A percentile compares a stretch with the other conserved stretches of the same genome.
Evolutionary conservation across 2,113 vertebrate species (phyloP).

Genomic region (Callopanchax toddi): DNA sequence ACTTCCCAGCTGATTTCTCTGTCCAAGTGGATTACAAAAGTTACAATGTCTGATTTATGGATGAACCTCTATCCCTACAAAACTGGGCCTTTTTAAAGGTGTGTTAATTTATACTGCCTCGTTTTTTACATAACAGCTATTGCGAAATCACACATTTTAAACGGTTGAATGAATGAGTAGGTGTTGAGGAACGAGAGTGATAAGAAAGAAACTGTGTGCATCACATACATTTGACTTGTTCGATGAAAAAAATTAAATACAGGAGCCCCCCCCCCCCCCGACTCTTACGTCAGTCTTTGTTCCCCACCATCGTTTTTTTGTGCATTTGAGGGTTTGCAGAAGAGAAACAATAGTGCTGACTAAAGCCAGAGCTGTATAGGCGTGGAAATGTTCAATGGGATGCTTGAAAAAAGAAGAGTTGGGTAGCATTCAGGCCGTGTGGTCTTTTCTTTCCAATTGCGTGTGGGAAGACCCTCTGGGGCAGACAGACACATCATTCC

Average conservation of each 20-base stretch:
- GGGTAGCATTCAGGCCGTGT: conserved; percentile 53
- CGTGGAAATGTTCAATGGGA: conserved; percentile 50
- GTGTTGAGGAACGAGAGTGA: too few species aligned
- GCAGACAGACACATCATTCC: conserved; percentile 64
- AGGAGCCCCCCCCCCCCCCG: conserved; percentile 16
- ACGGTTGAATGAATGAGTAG: too few species aligned
- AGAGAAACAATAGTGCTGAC: conserved; percentile 63
- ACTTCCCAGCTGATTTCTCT: conserved; percentile 41
- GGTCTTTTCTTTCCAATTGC: conserved; percentile 52
- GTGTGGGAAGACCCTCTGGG: conserved; percentile 71
- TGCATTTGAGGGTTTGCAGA: conserved; percentile 62
- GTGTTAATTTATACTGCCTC: neutral
- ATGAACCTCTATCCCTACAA: too few species aligned
- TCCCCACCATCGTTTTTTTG: conserved; percentile 30
- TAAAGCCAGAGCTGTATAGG: conserved; percentile 44
- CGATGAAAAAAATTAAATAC: too few species aligned
- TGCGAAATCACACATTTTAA: too few species aligned
- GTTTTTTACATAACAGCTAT: too few species aligned
- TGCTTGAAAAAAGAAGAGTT: conserved; percentile 61
- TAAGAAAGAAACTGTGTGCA: too few species aligned
- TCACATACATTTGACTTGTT: too few species aligned
- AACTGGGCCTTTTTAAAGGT: too few species aligned
- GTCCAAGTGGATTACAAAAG: conserved; percentile 1
- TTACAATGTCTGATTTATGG: too few species aligned
- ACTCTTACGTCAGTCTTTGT: conserved; percentile 38